Evolutionary conservation across 1,140 invertebrate species (phyloP).

Genomic region (Ridgeia piscesae): DNA sequence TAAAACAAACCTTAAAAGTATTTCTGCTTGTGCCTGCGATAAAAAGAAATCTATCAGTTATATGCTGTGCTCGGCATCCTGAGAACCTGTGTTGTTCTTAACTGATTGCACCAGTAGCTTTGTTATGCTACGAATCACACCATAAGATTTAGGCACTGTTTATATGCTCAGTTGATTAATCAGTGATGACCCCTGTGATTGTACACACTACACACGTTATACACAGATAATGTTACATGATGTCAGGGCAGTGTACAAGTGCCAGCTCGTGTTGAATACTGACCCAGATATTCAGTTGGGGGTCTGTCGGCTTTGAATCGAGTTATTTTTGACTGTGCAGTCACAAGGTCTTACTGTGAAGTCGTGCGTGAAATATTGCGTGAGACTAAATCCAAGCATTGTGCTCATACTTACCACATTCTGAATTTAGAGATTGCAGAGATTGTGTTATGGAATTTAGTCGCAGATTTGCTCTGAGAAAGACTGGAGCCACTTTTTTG

Average conservation of each 20-base stretch:
- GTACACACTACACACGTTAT: not conserved
- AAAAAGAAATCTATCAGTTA: no score
- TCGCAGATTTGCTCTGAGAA: no score
- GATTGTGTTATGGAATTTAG: not conserved
- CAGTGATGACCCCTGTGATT: not conserved
- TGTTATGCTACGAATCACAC: not conserved
- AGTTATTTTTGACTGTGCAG: not conserved
- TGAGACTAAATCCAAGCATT: not conserved
- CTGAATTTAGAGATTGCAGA: not conserved
- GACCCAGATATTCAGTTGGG: not conserved
- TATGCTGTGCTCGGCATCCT: not conserved
- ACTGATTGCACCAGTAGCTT: not conserved
- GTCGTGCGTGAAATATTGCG: not conserved
- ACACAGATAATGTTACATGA: not conserved
- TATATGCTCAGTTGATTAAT: not conserved
- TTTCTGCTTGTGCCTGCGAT: no score
- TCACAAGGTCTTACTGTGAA: not conserved
- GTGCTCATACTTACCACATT: not conserved
- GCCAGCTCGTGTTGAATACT: not conserved
- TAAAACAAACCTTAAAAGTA: no score
- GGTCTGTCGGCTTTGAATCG: not conserved
- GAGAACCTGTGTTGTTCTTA: not conserved
- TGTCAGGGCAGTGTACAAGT: not conserved
- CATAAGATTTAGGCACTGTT: not conserved
- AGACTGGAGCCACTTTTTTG: no score